Percentiles rank a stretch among this genome's conserved stretches.
These are phyloP conservation scores for Danio tinwini DNA, from an alignment of 2,797 vertebrate genomes.

Conservation along the genomic window DNA sequence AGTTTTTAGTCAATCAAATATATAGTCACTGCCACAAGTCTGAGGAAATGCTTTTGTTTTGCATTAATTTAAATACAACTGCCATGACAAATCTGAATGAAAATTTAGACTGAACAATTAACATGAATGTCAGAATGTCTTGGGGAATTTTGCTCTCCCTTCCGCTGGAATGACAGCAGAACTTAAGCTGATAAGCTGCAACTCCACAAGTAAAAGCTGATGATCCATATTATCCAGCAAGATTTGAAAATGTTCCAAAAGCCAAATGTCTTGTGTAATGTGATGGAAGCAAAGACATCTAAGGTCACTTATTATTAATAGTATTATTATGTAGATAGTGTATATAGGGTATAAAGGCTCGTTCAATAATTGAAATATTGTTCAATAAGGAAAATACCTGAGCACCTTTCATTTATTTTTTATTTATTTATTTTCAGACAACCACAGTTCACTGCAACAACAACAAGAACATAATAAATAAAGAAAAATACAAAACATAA, in stretches of 20 bases:
- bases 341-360: too few relatives aligned
- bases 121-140: neutral
- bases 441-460: too few relatives aligned
- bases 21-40: too few relatives aligned
- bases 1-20: too few relatives aligned
- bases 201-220: conserved; percentile 13
- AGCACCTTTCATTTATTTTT: too few relatives aligned
- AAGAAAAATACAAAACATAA: too few relatives aligned
- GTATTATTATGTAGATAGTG: too few relatives aligned
- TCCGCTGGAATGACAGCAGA: neutral
- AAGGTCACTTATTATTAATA: neutral
- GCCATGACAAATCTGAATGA: neutral
- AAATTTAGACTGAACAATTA: neutral
- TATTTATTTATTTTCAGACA: too few relatives aligned
- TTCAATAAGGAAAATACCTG: too few relatives aligned
- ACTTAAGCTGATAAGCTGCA: conserved; percentile 11
- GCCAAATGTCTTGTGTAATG: conserved; percentile 5
- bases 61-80: neutral
- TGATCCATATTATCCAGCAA: conserved; percentile 19
- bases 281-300: neutral
- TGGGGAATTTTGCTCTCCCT: neutral
- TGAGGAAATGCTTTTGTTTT: neutral
- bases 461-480: too few relatives aligned
- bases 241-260: conserved; percentile 17
- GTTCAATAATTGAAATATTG: too few relatives aligned